A percentile compares a stretch with the other conserved stretches of the same genome.
Conservation (phyloP, 2,113 vertebrate genomes). For the Mohoua ochrocephala region DNA sequence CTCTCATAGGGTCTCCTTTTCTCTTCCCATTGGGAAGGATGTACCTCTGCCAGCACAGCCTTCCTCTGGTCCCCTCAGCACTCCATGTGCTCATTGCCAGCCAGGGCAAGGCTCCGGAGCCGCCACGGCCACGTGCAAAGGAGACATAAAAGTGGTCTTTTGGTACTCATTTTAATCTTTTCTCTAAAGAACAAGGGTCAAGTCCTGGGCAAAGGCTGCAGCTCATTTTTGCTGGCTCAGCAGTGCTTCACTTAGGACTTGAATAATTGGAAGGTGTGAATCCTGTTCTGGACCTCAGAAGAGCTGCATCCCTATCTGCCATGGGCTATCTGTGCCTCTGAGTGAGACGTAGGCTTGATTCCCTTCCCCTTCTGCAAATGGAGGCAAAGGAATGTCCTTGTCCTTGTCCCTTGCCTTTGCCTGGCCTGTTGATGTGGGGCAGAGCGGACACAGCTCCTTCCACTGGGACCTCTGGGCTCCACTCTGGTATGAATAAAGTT, state of each 20-base stretch:
- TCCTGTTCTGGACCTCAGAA: neutral
- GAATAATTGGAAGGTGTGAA: neutral
- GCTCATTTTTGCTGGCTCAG: neutral
- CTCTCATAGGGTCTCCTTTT: neutral
- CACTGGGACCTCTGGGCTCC: neutral
- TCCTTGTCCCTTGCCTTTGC: neutral
- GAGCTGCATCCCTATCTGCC: neutral
- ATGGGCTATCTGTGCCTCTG: neutral
- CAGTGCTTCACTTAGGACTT: neutral
- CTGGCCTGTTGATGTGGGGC: neutral
- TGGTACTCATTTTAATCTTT: neutral
- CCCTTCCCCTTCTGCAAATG: neutral
- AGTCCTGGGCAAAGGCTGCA: neutral
- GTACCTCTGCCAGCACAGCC: neutral
- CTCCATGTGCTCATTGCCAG: neutral
- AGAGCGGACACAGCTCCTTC: neutral
- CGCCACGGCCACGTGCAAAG: accelerated
- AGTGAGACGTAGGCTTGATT: neutral
- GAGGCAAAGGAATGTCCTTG: neutral
- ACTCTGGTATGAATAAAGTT: neutral
- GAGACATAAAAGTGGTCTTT: neutral
- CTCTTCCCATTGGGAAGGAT: neutral
- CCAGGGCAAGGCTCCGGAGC: neutral
- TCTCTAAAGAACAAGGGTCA: neutral
- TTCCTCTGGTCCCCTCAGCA: neutral